Evolutionary conservation across 2,113 vertebrate species (phyloP), one percentile per base, ranked within the genome.

Genomic region (Holacanthus passer): DNA sequence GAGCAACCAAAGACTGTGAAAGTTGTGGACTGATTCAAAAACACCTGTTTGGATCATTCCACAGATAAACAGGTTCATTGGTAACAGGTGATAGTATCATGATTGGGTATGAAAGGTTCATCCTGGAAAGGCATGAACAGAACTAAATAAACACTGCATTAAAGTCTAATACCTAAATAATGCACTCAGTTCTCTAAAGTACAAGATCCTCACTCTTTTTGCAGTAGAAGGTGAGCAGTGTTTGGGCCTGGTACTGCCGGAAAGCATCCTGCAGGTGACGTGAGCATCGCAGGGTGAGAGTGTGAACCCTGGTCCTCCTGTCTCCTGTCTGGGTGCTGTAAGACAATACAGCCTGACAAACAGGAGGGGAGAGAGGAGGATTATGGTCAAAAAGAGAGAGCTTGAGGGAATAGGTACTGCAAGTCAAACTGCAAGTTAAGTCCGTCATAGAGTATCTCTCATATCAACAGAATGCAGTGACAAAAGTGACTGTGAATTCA

Each of bases 171-270:
- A 19, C 14, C 47, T 5, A 56, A 24, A 31, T 31, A 17, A 37
- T 7, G 39, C 29, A 27, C 6, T 37, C 0, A 31, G n/a, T n/a
- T n/a, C n/a, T 19, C 13, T 35, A 20, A 3, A n/a, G 53, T 7
- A 13, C 0, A n/a, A 22, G 19, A 4, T 35, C 9, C 91, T 82
- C 84, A 95, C 95, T 92, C 75, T 94, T 95, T 76, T 96, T 96
- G 94, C 94, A 94, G 90, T 96, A 96, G 86, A 95, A 96, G 29
- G 92, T 81, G 48, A 95, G 94, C 1, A 96, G 88, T 0, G 95
- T 95, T 79, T 96, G 94, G 2, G 95, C 94, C 90, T 96, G 95
- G 81, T 87, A 94, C 79, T 92, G 92, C 27, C 95, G 87, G 82
- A 96, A 96, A 14, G 89, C 77, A 32, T 96, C 95, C 88, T 94